Percentiles rank a stretch among this genome's conserved stretches.
Conservation (phyloP, 1,140 invertebrate species). For the Chironomus striatipennis region DNA sequence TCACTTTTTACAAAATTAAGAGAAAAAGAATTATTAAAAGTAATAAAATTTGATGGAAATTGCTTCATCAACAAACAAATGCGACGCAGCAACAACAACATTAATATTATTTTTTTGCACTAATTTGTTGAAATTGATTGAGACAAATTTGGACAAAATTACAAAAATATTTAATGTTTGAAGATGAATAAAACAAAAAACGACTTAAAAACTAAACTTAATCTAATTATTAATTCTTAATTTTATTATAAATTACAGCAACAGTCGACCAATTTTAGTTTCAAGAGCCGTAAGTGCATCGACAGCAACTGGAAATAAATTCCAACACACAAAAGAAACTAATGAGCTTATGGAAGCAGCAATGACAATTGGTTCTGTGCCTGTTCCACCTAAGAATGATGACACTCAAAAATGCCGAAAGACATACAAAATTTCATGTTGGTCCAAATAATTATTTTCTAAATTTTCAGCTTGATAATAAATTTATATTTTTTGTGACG, state of each 20-base stretch:
- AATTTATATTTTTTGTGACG: neutral
- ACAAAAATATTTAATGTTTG: neutral
- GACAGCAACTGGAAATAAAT: constrained; percentile 91
- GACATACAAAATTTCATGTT: neutral
- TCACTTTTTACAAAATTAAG: neutral
- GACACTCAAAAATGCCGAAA: neutral
- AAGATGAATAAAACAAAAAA: neutral
- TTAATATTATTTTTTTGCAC: constrained; percentile 1
- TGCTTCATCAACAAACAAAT: neutral
- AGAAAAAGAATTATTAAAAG: neutral
- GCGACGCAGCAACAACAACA: neutral
- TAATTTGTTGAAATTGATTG: neutral
- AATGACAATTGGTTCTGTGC: neutral
- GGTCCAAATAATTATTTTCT: neutral
- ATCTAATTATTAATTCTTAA: neutral
- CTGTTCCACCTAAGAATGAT: neutral
- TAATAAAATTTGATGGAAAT: neutral
- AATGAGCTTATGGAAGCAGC: neutral
- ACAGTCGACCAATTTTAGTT: constrained; percentile 49
- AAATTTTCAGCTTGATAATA: neutral
- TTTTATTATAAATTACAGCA: constrained; percentile 43
- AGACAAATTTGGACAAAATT: neutral
- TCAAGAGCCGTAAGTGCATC: constrained; percentile 78
- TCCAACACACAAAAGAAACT: constrained; percentile 78
- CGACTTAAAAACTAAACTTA: neutral